Evolutionary conservation across 2,113 vertebrate genomes (phyloP), one percentile per base, ranked within the genome.

Genomic region (Erinaceus europaeus): DNA sequence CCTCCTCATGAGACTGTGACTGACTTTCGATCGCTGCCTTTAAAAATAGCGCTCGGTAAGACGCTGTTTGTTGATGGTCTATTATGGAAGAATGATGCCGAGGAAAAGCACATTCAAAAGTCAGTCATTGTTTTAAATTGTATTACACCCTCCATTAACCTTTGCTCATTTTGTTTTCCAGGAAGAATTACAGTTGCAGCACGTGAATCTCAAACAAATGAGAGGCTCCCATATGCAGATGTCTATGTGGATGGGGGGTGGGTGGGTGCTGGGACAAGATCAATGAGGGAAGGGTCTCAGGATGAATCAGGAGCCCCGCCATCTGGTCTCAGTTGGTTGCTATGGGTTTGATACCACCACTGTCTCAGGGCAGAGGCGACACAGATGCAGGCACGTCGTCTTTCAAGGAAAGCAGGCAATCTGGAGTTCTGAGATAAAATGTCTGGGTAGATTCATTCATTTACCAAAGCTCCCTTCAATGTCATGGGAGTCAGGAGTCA

Each of bases 111-210:
- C 20, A 42, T 75, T 48, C 48, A 81, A 83, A 85, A 21, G 27
- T 81, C 76, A 50, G 38, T 25, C 57, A 64, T 46, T 61, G 18
- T 69, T 57, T 68, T 50, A 46, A 40, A 61, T 75, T 61, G 50
- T 62, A 50, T 61, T 13, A 55, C 40, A 48, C 17, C 32, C n/a
- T 83, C 25, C 38, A 17, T 61, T 88, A 27, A 7, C 55, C 55
- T 76, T n/a, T 61, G 18, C 32, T 65, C 40, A 40, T 76, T 91
- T 23, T 80, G 14, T 87, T 80, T 86, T 72, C 62, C n/a, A 25
- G 21, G 73, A 88, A 32, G 71, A 44, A 71, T 69, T 61, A 55
- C 3, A 61, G 2, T 14, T 50, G 73, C 6, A 15, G 40, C 64
- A 21, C n/a, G 53, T 57, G 57, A 76, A n/a, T 75, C 68, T 86